Evolutionary conservation across 2,888 invertebrate genomes (phyloP).

Genomic region (Epirrhoe alternata): DNA sequence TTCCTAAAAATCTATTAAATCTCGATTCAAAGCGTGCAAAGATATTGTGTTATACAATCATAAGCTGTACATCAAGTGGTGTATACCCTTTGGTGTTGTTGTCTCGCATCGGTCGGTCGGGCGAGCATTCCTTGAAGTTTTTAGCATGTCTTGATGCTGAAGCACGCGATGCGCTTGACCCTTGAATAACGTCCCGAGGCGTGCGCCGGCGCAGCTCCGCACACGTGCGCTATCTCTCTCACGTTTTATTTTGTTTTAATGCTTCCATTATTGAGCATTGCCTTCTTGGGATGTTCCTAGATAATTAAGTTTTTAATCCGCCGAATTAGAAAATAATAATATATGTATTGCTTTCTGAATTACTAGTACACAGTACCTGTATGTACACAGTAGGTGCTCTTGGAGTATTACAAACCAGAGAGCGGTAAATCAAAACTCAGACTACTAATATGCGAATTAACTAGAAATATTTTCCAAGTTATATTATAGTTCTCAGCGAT

Average conservation of each 20-base stretch:
- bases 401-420: not conserved
- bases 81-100: not conserved
- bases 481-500: not conserved
- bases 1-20: too few species aligned
- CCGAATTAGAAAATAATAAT: too few species aligned
- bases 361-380: too few species aligned
- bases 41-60: too few species aligned
- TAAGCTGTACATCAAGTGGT: too few species aligned
- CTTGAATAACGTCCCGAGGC: not conserved
- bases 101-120: not conserved
- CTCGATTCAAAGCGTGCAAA: too few species aligned
- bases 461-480: not conserved
- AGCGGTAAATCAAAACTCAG: too few species aligned
- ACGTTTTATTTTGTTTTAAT: constrained; percentile 34
- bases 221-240: constrained; percentile 40
- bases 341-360: too few species aligned
- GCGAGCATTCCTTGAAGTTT: not conserved
- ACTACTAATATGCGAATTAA: not conserved
- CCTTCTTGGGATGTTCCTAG: constrained; percentile 4
- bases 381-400: not conserved
- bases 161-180: constrained; percentile 1
- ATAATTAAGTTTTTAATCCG: too few species aligned
- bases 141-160: not conserved
- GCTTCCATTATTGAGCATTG: constrained; percentile 24
- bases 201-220: constrained; percentile 14